phyloP scores from a whole-genome alignment of 2,888 invertebrate genomes.

The Endotricha flammealis region DNA sequence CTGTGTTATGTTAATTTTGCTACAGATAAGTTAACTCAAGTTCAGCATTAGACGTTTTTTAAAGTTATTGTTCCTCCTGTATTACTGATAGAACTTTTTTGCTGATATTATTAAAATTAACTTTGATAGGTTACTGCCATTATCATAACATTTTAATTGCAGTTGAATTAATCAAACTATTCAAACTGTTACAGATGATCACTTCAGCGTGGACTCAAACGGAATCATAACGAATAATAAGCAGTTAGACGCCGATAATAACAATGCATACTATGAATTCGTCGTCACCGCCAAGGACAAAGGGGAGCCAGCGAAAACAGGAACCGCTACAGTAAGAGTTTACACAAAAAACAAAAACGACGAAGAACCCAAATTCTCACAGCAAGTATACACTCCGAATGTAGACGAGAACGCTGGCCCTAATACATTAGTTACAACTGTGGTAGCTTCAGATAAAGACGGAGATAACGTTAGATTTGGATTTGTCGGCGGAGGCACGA shows the following conservation, averaged over 20 bases:
- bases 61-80: too few species aligned
- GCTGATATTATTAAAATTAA: too few species aligned
- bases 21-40: too few species aligned
- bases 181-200: conserved; percentile 83
- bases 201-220: conserved; percentile 95
- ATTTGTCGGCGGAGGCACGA: conserved; percentile 92
- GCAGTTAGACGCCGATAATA: conserved; percentile 96
- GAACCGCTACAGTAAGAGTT: conserved; percentile 94
- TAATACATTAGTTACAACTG: conserved; percentile 96
- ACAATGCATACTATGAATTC: conserved; percentile 97
- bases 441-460: conserved; percentile 98
- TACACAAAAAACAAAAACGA: conserved; percentile 99
- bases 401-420: conserved; percentile 97
- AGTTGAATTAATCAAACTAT: conserved; percentile 2
- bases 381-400: conserved; percentile 97
- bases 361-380: conserved; percentile 97
- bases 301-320: conserved; percentile 94
- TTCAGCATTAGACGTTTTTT: too few species aligned
- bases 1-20: too few species aligned
- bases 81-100: too few species aligned
- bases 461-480: conserved; percentile 97
- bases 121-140: too few species aligned
- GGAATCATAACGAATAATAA: conserved; percentile 96
- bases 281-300: conserved; percentile 96
- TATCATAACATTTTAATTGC: too few species aligned